Percentiles rank a stretch among this genome's conserved stretches.
These are phyloP conservation scores for Pocillopora meandrina DNA, from an alignment of 92 coral and sea anemone genomes.

Conservation along the genomic window DNA sequence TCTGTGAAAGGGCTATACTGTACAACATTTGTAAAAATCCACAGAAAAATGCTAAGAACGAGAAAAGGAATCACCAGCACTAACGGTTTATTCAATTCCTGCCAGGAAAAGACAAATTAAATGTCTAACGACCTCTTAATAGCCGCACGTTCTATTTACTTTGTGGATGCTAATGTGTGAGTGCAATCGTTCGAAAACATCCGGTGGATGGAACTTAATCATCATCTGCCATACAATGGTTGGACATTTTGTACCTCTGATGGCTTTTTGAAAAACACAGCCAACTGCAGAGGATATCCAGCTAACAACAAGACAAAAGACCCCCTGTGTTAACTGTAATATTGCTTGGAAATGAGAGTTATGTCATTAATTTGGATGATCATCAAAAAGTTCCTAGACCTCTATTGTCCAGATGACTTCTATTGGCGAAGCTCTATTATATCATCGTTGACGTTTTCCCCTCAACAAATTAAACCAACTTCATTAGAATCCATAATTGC, in stretches of 20 bases:
- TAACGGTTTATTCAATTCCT: background rate
- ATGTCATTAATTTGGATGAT: background rate
- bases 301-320: no score
- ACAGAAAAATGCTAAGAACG: no score
- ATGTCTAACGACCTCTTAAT: background rate
- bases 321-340: no score
- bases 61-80: no score
- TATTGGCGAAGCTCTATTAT: background rate
- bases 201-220: background rate
- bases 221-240: background rate
- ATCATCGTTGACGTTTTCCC: background rate
- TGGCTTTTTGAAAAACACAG: no score
- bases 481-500: no score
- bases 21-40: no score
- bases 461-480: no score
- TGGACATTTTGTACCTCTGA: background rate
- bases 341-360: no score
- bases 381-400: background rate
- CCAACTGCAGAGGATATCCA: no score
- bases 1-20: no score
- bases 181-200: background rate
- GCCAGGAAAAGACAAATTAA: background rate
- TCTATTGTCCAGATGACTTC: no score
- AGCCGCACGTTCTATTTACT: background rate
- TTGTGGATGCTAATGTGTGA: background rate